phyloP scores from a whole-genome alignment of 1,140 invertebrate genomes.

The Pseudomyrmex pallidus region DNA sequence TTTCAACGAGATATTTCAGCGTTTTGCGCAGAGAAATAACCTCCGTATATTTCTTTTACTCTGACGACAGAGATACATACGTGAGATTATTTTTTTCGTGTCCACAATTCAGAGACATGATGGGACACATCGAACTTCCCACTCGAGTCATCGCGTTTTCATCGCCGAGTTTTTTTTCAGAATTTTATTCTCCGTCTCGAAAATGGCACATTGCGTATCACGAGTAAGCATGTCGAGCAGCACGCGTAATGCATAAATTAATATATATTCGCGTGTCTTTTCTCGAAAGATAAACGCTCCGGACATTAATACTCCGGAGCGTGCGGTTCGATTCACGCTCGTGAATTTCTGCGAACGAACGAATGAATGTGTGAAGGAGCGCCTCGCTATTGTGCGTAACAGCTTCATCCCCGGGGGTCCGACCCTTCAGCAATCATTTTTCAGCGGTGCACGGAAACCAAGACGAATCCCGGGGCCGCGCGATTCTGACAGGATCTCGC shows the following conservation, averaged over 20 bases:
- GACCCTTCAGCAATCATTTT: conserved; percentile 51
- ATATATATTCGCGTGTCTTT: conserved; percentile 21
- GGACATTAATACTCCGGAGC: neutral
- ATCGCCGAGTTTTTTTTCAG: neutral
- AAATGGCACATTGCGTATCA: conserved; percentile 4
- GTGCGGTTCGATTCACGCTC: conserved; percentile 25
- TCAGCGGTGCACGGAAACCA: conserved; percentile 26
- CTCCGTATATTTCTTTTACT: too few relatives aligned
- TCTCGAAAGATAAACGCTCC: neutral
- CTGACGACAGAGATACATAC: too few relatives aligned
- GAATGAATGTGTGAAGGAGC: conserved; percentile 27
- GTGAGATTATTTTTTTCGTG: neutral
- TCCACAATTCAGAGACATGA: neutral
- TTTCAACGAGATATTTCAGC: too few relatives aligned
- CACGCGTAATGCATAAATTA: neutral
- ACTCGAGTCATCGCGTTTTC: conserved; percentile 15
- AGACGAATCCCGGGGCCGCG: conserved; percentile 16
- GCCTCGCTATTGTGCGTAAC: conserved; percentile 52
- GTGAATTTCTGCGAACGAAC: conserved; percentile 50
- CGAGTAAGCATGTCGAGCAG: neutral
- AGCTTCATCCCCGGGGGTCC: conserved; percentile 22
- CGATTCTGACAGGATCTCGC: conserved; percentile 4
- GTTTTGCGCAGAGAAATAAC: too few relatives aligned
- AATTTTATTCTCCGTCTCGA: conserved; percentile 15
- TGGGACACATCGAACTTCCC: neutral